A percentile compares a stretch with the other conserved stretches of the same genome.
These are phyloP conservation scores for Pristiophorus japonicus DNA, from an alignment of 2,113 vertebrate genomes.

Conservation along the genomic window DNA sequence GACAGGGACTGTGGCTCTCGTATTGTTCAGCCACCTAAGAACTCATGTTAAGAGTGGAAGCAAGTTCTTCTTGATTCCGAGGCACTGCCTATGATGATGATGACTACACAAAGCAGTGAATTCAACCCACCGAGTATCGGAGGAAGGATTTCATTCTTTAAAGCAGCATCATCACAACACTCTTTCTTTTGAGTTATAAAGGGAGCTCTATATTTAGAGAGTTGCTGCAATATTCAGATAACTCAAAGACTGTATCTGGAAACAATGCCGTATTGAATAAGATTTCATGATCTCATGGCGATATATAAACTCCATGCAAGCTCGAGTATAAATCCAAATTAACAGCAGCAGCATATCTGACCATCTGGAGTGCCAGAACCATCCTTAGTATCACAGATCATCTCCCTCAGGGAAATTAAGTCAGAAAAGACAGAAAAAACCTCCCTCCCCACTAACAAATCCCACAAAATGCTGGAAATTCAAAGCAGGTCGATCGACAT, in stretches of 20 bases:
- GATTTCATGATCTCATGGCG: neutral
- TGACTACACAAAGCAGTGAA: neutral
- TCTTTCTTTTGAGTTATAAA: neutral
- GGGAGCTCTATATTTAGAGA: neutral
- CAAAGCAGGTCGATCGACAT: neutral
- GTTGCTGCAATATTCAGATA: neutral
- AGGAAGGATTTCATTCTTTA: neutral
- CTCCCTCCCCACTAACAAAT: neutral
- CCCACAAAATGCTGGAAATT: neutral
- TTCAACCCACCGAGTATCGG: neutral
- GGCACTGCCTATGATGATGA: too few relatives aligned
- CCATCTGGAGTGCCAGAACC: neutral
- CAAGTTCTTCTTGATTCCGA: too few relatives aligned
- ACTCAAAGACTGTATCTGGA: neutral
- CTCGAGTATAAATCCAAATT: neutral
- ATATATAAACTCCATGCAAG: neutral
- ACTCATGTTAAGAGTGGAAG: too few relatives aligned
- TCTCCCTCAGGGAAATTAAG: neutral
- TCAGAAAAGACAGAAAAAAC: neutral
- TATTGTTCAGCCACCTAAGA: too few relatives aligned
- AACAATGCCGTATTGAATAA: neutral
- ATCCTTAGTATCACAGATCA: neutral
- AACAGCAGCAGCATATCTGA: neutral
- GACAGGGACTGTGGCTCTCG: too few relatives aligned
- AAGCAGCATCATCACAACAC: neutral